Base-by-base conservation (phyloP, 2,797 vertebrate species). In the Melanotaenia maccullochi region DNA sequence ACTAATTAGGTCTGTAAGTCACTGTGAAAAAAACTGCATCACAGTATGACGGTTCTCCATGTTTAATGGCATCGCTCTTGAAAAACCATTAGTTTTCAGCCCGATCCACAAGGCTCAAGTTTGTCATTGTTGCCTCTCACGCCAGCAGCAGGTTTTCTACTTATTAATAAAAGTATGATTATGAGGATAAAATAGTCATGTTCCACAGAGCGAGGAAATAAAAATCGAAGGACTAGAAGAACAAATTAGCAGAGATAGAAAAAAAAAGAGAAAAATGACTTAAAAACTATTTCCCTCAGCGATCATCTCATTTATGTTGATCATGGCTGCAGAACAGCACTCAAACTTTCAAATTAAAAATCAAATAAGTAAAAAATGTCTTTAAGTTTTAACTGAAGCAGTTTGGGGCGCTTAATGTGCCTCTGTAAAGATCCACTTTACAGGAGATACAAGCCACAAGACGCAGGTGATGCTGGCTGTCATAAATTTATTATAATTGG, bases 351-450 rank as follows among this genome's bases (percentile, higher is more conserved):
- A n/a, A n/a, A n/a, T n/a, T n/a, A 6, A 54, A 54, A 54, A 5
- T 13, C 13, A 13, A 25, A 16, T 14, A 54, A 2, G 54, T 36
- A 4, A 33, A 62, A 65, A 55, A 59, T 8, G 2, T 57, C 60
- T 57, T 12, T 24, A 63, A 55, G 44, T 49, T 71, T 64, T 63
- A 36, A 70, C 51, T n/a, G 44, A 24, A 49, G n/a, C 40, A 14
- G 25, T 36, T 67, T 60, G 20, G 8, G 33, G 13, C 16, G 60
- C 30, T 6, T 38, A 32, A 62, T 52, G 22, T 52, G 40, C 16
- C 16, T 16, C 18, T 20, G 5, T 42, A 42, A 38, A 16, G 14
- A 44, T 44, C 16, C 5, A 13, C 4, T 24, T 54, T 12, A 54
- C 12, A 28, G 25, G 25, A 44, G 16, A 44, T 18, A 44, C 6